phyloP scores from a whole-genome alignment of 2,797 vertebrate genomes.

The Rhinoraja longicauda region DNA sequence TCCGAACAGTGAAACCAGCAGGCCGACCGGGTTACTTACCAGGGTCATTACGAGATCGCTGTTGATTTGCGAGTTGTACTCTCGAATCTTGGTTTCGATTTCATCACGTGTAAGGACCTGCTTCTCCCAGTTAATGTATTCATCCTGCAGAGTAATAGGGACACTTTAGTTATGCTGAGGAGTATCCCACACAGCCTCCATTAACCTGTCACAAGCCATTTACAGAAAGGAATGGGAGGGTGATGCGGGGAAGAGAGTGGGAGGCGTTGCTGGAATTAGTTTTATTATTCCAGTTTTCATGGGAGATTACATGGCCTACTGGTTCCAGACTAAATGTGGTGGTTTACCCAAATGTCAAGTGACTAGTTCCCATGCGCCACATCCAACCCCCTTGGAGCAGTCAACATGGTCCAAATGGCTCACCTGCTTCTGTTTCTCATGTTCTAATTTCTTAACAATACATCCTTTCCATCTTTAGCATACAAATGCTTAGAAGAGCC shows the following conservation, averaged over 20 bases:
- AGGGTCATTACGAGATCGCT: conserved; percentile 90
- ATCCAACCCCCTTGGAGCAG: too few relatives aligned
- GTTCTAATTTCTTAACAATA: too few relatives aligned
- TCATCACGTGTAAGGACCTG: conserved; percentile 68
- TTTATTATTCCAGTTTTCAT: not conserved
- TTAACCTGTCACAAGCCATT: not conserved
- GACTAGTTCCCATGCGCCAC: not conserved
- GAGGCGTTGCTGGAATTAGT: not conserved
- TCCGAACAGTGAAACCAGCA: too few relatives aligned
- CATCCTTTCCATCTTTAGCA: too few relatives aligned
- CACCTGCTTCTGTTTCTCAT: too few relatives aligned
- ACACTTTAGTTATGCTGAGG: not conserved
- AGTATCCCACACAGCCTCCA: not conserved
- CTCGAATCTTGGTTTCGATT: conserved; percentile 81
- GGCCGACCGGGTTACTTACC: conserved; percentile 55
- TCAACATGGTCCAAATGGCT: too few relatives aligned
- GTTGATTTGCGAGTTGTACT: conserved; percentile 89
- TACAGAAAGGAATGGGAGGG: not conserved
- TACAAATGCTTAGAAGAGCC: too few relatives aligned
- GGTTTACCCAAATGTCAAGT: not conserved
- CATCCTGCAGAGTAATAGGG: conserved; percentile 65
- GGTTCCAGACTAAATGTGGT: not conserved
- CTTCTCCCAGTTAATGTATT: conserved; percentile 68
- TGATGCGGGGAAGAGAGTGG: too few relatives aligned
- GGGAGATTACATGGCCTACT: not conserved